Conservation (phyloP, 2,888 invertebrate species). For the Cataglyphis cursor region DNA sequence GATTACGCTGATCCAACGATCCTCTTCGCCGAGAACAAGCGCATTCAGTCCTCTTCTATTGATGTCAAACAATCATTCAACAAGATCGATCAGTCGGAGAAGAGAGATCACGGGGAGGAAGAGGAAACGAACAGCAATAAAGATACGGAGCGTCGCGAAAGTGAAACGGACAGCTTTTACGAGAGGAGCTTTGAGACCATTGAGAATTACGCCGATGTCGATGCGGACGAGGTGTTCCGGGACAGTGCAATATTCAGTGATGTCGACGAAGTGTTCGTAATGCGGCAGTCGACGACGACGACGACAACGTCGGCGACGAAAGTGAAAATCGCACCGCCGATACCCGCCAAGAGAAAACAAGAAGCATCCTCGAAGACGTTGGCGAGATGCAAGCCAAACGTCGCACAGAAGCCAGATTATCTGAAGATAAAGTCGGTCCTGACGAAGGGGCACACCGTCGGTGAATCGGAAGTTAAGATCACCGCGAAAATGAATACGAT, state of each 20-base stretch:
- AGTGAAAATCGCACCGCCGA: slow-evolving; percentile 79
- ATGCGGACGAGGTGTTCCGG: slow-evolving; percentile 90
- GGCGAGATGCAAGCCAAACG: slow-evolving; percentile 73
- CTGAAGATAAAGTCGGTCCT: slow-evolving; percentile 73
- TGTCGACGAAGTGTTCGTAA: slow-evolving; percentile 88
- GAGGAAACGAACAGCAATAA: slow-evolving; percentile 37
- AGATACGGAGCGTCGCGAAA: slow-evolving; percentile 74
- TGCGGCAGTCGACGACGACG: slow-evolving; percentile 50
- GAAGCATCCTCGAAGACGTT: slow-evolving; percentile 41
- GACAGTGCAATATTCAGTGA: slow-evolving; percentile 95
- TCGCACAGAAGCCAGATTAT: slow-evolving; percentile 81
- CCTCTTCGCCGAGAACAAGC: slow-evolving; percentile 87
- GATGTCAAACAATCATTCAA: slow-evolving; percentile 18
- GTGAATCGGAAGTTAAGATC: slow-evolving; percentile 42
- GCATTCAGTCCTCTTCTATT: slow-evolving; percentile 49
- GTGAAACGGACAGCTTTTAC: slow-evolving; percentile 91
- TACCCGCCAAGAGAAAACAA: slow-evolving; percentile 77
- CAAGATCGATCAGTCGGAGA: slow-evolving; percentile 15
- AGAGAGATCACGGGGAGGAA: slow-evolving; percentile 52
- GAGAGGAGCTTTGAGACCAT: slow-evolving; percentile 92
- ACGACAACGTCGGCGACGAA: slow-evolving; percentile 32
- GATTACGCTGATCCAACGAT: slow-evolving; percentile 95
- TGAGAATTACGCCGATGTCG: slow-evolving; percentile 90
- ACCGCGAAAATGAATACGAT: slow-evolving; percentile 16
- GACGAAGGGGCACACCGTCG: slow-evolving; percentile 22